These are phyloP conservation scores for Aporophyla lueneburgensis DNA, from an alignment of 2,888 invertebrate genomes.

Conservation along the genomic window DNA sequence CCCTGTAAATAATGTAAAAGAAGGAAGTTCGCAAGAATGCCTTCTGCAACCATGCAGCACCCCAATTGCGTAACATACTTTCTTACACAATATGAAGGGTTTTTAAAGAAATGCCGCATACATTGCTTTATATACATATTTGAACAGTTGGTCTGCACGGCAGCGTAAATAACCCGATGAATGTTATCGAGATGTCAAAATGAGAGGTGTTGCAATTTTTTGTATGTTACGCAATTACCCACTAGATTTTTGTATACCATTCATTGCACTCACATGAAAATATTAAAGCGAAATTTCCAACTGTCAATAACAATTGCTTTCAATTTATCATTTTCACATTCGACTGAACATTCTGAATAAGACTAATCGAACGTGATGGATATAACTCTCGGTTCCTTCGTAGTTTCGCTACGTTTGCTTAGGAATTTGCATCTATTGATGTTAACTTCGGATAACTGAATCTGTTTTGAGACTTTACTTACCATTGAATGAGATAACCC, in stretches of 20 bases:
- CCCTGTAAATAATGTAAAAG: too few species aligned
- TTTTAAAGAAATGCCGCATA: too few species aligned
- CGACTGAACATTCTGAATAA: constrained; percentile 68
- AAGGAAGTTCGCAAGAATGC: too few species aligned
- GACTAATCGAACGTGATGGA: constrained; percentile 58
- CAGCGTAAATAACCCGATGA: too few species aligned
- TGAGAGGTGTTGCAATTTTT: too few species aligned
- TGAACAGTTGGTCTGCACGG: too few species aligned
- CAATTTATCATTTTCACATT: constrained; percentile 72
- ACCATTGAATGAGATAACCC: constrained; percentile 20
- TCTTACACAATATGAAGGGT: too few species aligned
- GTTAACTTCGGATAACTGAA: constrained; percentile 39
- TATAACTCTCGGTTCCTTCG: constrained; percentile 39
- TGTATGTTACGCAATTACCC: too few species aligned
- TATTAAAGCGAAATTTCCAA: constrained; percentile 61
- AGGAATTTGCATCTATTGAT: constrained; percentile 29
- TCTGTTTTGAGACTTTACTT: constrained; percentile 28
- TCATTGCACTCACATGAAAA: constrained; percentile 11
- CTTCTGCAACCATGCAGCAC: too few species aligned
- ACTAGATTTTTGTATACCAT: background rate
- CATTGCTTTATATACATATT: too few species aligned
- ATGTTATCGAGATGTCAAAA: too few species aligned
- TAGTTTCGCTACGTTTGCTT: constrained; percentile 37
- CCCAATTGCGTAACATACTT: too few species aligned
- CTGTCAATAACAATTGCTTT: constrained; percentile 55